Percentiles rank a stretch among this genome's conserved stretches.
Evolutionary conservation across 2,888 invertebrate species (phyloP).

Genomic region (Blera fallax): DNA sequence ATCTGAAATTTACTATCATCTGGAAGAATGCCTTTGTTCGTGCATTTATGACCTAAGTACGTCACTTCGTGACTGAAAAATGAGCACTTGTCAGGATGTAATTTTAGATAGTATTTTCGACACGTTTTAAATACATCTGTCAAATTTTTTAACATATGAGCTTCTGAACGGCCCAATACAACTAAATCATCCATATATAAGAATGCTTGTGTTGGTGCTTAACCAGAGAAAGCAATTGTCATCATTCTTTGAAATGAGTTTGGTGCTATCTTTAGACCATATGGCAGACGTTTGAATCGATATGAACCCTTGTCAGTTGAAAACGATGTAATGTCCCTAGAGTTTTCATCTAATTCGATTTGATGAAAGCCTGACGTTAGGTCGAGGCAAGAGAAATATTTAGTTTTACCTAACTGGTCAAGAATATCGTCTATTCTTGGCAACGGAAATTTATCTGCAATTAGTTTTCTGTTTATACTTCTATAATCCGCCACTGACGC

Average conservation of each 20-base stretch:
- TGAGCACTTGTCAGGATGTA: conserved; percentile 61
- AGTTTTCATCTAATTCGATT: conserved; percentile 2
- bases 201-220: conserved; percentile 67
- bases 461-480: conserved; percentile 1
- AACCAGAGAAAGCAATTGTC: conserved; percentile 70
- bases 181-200: conserved; percentile 74
- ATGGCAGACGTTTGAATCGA: conserved; percentile 72
- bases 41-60: too few relatives aligned
- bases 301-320: conserved; percentile 57
- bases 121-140: conserved; percentile 2
- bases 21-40: conserved; percentile 11
- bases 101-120: conserved; percentile 35
- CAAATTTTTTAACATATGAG: conserved; percentile 33
- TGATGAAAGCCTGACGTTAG: conserved; percentile 15
- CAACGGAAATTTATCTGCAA: conserved; percentile 35
- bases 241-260: conserved; percentile 74
- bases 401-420: conserved; percentile 1
- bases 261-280: conserved; percentile 67
- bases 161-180: conserved; percentile 71
- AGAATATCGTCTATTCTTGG: conserved; percentile 37
- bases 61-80: conserved; percentile 4
- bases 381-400: conserved; percentile 11
- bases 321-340: conserved; percentile 23
- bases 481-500: conserved; percentile 16
- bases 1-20: conserved; percentile 26